A percentile compares a stretch with the other conserved stretches of the same genome.
Evolutionary conservation across 2,113 vertebrate species (phyloP).

Genomic region (Nerophis lumbriciformis): DNA sequence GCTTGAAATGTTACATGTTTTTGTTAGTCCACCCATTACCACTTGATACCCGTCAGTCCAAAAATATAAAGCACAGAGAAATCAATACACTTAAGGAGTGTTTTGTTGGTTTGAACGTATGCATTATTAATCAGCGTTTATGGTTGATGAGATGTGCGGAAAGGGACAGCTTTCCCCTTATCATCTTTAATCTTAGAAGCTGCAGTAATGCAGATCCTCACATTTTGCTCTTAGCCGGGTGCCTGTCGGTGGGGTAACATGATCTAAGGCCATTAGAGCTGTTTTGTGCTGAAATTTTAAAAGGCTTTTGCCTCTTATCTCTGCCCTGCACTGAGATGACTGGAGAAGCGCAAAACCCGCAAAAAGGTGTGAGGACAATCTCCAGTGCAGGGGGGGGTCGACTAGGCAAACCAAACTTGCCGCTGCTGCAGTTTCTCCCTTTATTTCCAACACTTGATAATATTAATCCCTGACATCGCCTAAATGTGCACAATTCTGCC

Average conservation of each 20-base stretch:
- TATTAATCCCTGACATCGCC: too few relatives aligned
- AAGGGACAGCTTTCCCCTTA: conserved; percentile 81
- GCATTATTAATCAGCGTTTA: conserved; percentile 86
- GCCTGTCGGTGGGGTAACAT: conserved; percentile 70
- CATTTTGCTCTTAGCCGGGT: conserved; percentile 83
- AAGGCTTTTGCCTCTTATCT: conserved; percentile 64
- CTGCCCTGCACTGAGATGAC: conserved; percentile 34
- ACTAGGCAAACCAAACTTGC: conserved; percentile 22
- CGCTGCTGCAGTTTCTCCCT: neutral
- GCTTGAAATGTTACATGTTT: conserved; percentile 10
- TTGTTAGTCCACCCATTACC: conserved; percentile 54
- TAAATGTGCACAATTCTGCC: too few relatives aligned
- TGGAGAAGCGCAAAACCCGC: conserved; percentile 32
- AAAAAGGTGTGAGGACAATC: conserved; percentile 49
- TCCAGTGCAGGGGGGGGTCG: conserved; percentile 25
- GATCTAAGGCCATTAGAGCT: conserved; percentile 76
- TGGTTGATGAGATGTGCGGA: conserved; percentile 74
- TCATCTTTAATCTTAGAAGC: conserved; percentile 81
- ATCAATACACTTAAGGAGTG: conserved; percentile 81
- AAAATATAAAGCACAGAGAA: conserved; percentile 72
- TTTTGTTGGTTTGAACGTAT: conserved; percentile 82
- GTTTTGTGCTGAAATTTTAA: conserved; percentile 75
- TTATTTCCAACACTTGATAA: too few relatives aligned
- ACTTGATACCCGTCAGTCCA: conserved; percentile 64
- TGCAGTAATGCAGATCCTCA: conserved; percentile 80